Conservation (phyloP, 2,888 invertebrate genomes). For the Macrophya annulata region DNA sequence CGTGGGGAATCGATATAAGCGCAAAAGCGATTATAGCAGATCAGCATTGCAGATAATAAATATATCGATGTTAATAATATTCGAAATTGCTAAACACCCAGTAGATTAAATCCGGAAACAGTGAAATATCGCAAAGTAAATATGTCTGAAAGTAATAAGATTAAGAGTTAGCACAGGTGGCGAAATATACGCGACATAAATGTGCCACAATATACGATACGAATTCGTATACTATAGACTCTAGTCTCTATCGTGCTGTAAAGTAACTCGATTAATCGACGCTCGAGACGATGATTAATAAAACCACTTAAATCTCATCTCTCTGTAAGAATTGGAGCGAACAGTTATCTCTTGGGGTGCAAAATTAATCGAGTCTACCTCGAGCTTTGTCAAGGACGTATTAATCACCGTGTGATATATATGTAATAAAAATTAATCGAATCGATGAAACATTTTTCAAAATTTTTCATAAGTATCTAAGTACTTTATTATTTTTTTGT, state of each 20-base stretch:
- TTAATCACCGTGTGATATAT: background rate
- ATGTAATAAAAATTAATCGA: slow-evolving; percentile 3
- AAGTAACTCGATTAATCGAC: slow-evolving; percentile 50
- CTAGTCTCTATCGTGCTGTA: background rate
- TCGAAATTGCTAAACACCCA: background rate
- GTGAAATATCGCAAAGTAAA: slow-evolving; percentile 10
- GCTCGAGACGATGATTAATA: slow-evolving; percentile 44
- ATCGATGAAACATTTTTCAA: slow-evolving; percentile 26
- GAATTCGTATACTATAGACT: background rate
- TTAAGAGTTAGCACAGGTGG: slow-evolving; percentile 29
- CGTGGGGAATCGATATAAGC: background rate
- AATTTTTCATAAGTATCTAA: background rate
- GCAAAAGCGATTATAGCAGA: background rate
- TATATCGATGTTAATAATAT: background rate
- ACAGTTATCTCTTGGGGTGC: slow-evolving; percentile 6
- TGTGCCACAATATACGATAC: background rate
- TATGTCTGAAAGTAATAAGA: slow-evolving; percentile 10
- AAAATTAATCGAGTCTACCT: slow-evolving; percentile 34
- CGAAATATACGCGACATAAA: background rate
- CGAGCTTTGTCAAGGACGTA: slow-evolving; percentile 19
- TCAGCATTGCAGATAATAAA: background rate
- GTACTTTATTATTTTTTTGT: background rate
- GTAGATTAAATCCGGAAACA: background rate
- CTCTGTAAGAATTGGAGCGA: slow-evolving; percentile 44
- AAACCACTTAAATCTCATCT: slow-evolving; percentile 45